Conservation (phyloP, 2,888 invertebrate species). For the Blera fallax region DNA sequence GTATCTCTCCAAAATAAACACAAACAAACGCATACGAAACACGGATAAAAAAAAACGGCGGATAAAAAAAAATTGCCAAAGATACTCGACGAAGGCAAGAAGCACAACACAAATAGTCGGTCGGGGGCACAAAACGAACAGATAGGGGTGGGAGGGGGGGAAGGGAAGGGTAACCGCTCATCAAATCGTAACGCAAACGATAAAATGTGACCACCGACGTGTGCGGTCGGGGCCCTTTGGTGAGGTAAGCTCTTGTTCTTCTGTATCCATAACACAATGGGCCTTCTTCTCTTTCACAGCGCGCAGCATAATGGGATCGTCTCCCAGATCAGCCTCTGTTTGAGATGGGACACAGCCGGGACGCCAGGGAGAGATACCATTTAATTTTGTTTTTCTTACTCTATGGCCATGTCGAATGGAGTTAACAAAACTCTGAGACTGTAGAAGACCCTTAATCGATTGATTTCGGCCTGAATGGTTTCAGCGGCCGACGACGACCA, state of each 20-base stretch:
- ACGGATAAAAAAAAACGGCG: background rate
- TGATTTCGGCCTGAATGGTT: slow-evolving; percentile 65
- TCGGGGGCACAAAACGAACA: too few relatives aligned
- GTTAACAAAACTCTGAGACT: slow-evolving; percentile 67
- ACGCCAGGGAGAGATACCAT: slow-evolving; percentile 31
- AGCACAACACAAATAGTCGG: slow-evolving; percentile 11
- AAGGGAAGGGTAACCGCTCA: slow-evolving; percentile 47
- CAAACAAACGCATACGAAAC: too few relatives aligned
- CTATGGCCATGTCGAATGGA: slow-evolving; percentile 69
- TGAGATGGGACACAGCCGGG: background rate
- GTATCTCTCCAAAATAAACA: slow-evolving; percentile 27
- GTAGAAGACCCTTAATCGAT: slow-evolving; percentile 65
- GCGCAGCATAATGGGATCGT: slow-evolving; percentile 57
- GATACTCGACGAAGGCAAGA: background rate
- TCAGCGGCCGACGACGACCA: too few relatives aligned
- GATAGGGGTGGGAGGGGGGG: too few relatives aligned
- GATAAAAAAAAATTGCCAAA: slow-evolving; percentile 17
- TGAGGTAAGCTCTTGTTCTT: slow-evolving; percentile 56
- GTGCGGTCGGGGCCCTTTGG: slow-evolving; percentile 71
- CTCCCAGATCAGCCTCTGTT: slow-evolving; percentile 23
- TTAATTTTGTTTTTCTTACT: slow-evolving; percentile 67
- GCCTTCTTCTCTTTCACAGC: slow-evolving; percentile 19
- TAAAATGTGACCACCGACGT: slow-evolving; percentile 71
- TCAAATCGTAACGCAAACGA: slow-evolving; percentile 71
- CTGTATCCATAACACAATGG: slow-evolving; percentile 65